A percentile compares a stretch with the other conserved stretches of the same genome.
These are phyloP conservation scores for Nomada lathburiana DNA, from an alignment of 2,888 invertebrate genomes.

Conservation along the genomic window DNA sequence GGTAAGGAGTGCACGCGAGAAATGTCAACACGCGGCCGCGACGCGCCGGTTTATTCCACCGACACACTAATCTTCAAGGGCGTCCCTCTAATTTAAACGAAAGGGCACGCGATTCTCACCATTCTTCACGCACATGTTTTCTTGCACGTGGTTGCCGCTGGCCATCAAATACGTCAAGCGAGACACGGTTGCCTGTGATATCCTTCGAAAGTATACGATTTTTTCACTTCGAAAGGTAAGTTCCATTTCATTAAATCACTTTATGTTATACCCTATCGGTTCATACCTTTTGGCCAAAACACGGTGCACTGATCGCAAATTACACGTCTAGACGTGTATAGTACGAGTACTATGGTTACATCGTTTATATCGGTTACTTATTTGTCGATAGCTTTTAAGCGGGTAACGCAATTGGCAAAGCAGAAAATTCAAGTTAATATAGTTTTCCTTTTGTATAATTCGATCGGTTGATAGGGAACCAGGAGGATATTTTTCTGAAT, in stretches of 20 bases:
- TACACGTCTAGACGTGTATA: too few relatives aligned
- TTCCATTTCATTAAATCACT: not conserved
- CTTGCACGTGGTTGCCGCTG: slow-evolving; percentile 39
- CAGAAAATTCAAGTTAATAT: too few relatives aligned
- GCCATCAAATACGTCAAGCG: slow-evolving; percentile 4
- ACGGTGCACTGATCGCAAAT: too few relatives aligned
- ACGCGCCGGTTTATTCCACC: not conserved
- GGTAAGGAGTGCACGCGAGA: not conserved
- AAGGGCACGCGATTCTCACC: slow-evolving; percentile 19
- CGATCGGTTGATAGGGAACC: too few relatives aligned
- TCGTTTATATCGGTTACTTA: too few relatives aligned
- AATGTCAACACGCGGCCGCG: not conserved
- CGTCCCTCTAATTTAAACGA: not conserved
- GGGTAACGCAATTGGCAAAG: not conserved
- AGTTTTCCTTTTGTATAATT: not conserved
- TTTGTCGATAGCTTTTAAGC: not conserved
- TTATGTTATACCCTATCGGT: too few relatives aligned
- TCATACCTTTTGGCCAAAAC: too few relatives aligned
- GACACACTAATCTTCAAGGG: slow-evolving; percentile 3
- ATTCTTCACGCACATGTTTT: slow-evolving; percentile 44
- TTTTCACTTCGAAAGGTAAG: slow-evolving; percentile 25
- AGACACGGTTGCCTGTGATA: not conserved
- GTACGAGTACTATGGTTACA: too few relatives aligned
- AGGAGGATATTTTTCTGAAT: too few relatives aligned
- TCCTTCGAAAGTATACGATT: not conserved